A percentile compares a stretch with the other conserved stretches of the same genome.
phyloP scores from a whole-genome alignment of 2,888 invertebrate genomes.

The Drosophila buzzatii region DNA sequence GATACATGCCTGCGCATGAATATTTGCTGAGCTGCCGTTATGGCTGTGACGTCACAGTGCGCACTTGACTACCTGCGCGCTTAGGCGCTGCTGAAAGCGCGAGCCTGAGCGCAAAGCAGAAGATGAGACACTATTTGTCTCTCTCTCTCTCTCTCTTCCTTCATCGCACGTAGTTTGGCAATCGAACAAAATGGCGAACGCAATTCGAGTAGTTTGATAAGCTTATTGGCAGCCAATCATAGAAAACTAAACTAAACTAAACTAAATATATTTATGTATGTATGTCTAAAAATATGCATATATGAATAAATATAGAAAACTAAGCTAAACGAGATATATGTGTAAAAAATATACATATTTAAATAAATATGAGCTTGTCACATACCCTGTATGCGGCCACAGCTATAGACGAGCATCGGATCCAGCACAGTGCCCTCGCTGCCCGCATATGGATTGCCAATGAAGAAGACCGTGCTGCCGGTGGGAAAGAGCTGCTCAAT shows the following conservation, averaged over 20 bases:
- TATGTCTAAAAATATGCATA: too few relatives aligned
- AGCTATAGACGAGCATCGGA: conserved; percentile 78
- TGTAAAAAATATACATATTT: too few relatives aligned
- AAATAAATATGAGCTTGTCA: too few relatives aligned
- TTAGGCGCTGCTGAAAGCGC: too few relatives aligned
- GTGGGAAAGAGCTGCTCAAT: conserved; percentile 88
- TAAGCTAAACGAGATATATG: too few relatives aligned
- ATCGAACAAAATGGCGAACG: not conserved
- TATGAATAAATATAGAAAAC: too few relatives aligned
- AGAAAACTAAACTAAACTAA: too few relatives aligned
- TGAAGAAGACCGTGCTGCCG: conserved; percentile 90
- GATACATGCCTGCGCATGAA: too few relatives aligned
- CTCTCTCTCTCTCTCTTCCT: not conserved
- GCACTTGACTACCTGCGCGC: not conserved
- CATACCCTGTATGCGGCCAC: conserved; percentile 82
- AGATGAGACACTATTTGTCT: not conserved
- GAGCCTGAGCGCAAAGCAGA: too few relatives aligned
- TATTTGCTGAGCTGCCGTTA: too few relatives aligned
- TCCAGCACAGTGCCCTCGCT: conserved; percentile 90
- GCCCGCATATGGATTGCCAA: conserved; percentile 93
- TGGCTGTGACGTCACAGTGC: not conserved
- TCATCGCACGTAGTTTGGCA: not conserved
- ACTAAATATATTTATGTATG: too few relatives aligned
- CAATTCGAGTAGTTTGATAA: not conserved
- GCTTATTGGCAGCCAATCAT: not conserved